These are phyloP conservation scores for Rhabdophis nuchalis DNA, from an alignment of 2,797 vertebrate species.

Conservation along the genomic window DNA sequence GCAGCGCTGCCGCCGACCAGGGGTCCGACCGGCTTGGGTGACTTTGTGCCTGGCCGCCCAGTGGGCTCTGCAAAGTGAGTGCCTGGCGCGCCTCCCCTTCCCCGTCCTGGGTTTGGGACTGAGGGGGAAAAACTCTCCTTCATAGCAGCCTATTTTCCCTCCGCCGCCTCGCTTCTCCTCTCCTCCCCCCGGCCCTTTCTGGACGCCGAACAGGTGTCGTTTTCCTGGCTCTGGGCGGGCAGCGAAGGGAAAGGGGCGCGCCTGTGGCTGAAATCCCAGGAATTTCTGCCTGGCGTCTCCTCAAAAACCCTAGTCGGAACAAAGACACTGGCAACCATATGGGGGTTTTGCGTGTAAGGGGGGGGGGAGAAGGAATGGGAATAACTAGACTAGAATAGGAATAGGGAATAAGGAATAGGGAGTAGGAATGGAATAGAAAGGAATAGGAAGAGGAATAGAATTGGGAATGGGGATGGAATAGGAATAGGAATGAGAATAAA, in stretches of 20 bases:
- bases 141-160: too few relatives aligned
- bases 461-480: too few relatives aligned
- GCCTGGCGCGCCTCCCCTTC: not conserved
- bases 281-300: not conserved
- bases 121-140: not conserved
- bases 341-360: not conserved
- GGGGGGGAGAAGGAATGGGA: too few relatives aligned
- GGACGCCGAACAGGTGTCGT: not conserved
- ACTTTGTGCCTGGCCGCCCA: constrained; percentile 63
- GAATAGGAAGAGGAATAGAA: too few relatives aligned
- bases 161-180: not conserved
- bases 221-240: too few relatives aligned
- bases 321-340: not conserved
- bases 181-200: too few relatives aligned
- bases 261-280: not conserved
- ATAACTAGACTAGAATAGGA: too few relatives aligned
- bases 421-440: too few relatives aligned
- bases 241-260: too few relatives aligned
- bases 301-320: not conserved
- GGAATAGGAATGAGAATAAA: too few relatives aligned
- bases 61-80: constrained; percentile 76
- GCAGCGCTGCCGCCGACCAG: constrained; percentile 59
- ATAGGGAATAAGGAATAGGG: too few relatives aligned
- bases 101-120: not conserved
- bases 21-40: constrained; percentile 68